These are phyloP conservation scores for Heterohyrax brucei DNA, from an alignment of 2,797 vertebrate genomes.

Conservation along the genomic window DNA sequence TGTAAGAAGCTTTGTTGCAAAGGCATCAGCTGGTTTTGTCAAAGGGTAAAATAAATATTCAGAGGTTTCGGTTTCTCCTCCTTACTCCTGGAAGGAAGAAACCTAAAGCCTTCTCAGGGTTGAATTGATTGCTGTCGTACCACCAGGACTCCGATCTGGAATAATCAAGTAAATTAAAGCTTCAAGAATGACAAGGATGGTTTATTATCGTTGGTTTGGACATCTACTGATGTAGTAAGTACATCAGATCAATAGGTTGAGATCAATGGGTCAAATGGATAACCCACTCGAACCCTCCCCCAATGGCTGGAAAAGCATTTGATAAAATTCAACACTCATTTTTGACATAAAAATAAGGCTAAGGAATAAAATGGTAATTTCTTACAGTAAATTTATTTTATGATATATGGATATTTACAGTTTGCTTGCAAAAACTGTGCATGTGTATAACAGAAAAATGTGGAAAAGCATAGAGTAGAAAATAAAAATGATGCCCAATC, in stretches of 20 bases:
- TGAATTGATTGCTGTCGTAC: not conserved
- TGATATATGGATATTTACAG: not conserved
- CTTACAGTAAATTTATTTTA: slow-evolving; percentile 9
- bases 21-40: slow-evolving; percentile 17
- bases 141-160: not conserved
- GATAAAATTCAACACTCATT: slow-evolving; percentile 48
- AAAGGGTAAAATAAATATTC: slow-evolving; percentile 30
- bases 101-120: not conserved
- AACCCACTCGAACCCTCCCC: not conserved
- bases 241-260: not conserved
- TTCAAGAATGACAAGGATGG: not conserved
- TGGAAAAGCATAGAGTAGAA: slow-evolving; percentile 43
- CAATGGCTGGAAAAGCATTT: not conserved
- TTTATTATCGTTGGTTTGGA: slow-evolving; percentile 32
- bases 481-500: slow-evolving; percentile 34
- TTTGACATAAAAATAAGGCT: slow-evolving; percentile 31
- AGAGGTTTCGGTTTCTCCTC: not conserved
- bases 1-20: slow-evolving; percentile 7
- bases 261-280: slow-evolving; percentile 43
- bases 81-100: slow-evolving; percentile 11
- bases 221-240: slow-evolving; percentile 32
- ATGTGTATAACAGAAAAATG: not conserved
- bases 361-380: slow-evolving; percentile 33
- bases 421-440: slow-evolving; percentile 40
- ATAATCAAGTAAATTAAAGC: slow-evolving; percentile 26